These are phyloP conservation scores for Malurus splendens DNA, from an alignment of 2,797 vertebrate genomes.

Conservation along the genomic window DNA sequence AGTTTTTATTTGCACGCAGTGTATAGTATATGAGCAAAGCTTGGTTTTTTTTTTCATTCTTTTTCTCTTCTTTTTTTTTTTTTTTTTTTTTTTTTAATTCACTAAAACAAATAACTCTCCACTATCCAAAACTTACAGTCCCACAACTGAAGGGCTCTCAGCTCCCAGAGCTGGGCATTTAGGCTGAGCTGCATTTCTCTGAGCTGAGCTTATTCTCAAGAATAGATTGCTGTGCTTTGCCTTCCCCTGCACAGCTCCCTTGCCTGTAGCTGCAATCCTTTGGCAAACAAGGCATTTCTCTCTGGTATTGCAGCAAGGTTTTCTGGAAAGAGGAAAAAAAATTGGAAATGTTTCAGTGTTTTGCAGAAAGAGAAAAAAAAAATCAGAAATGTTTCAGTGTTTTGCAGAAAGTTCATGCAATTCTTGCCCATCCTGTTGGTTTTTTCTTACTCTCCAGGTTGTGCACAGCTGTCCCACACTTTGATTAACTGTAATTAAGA, in stretches of 20 bases:
- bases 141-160: not conserved
- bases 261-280: not conserved
- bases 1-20: no score
- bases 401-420: not conserved
- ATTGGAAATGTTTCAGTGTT: no score
- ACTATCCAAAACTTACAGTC: no score
- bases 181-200: not conserved
- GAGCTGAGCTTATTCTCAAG: not conserved
- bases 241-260: not conserved
- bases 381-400: not conserved
- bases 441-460: not conserved
- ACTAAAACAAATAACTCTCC: no score
- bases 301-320: rapidly evolving
- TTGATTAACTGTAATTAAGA: not conserved
- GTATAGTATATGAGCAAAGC: no score
- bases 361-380: not conserved
- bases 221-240: not conserved
- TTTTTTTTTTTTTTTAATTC: no score
- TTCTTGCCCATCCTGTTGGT: rapidly evolving
- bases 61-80: no score
- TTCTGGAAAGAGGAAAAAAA: not conserved
- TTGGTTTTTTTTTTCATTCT: no score
- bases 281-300: not conserved
- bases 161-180: not conserved
- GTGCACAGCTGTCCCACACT: not conserved